These are phyloP conservation scores for Phyto melanocephala DNA, from an alignment of 2,888 invertebrate genomes.

Conservation along the genomic window DNA sequence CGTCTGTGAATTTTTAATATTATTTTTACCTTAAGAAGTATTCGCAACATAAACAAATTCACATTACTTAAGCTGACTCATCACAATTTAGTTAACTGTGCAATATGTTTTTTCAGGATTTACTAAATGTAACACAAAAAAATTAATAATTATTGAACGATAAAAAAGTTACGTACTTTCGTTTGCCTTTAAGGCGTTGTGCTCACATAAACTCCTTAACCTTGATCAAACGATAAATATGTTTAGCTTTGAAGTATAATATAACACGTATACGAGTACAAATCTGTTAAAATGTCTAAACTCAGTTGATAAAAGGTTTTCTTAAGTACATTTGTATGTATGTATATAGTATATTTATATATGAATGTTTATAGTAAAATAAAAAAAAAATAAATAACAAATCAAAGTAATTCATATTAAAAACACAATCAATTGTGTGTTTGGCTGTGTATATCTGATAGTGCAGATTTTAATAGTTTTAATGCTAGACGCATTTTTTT, in stretches of 20 bases:
- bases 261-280: not conserved
- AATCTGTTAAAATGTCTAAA: not conserved
- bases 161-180: not conserved
- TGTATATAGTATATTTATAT: too few relatives aligned
- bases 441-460: not conserved
- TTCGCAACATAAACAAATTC: too few relatives aligned
- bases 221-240: too few relatives aligned
- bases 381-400: not conserved
- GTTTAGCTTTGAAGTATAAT: not conserved
- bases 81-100: not conserved
- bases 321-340: too few relatives aligned
- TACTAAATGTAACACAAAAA: not conserved
- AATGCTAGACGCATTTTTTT: conserved; percentile 48
- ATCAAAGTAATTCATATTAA: not conserved
- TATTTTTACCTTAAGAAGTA: too few relatives aligned
- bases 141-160: not conserved
- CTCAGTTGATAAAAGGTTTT: too few relatives aligned
- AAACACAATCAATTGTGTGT: too few relatives aligned
- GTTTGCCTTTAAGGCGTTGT: not conserved
- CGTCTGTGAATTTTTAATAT: too few relatives aligned
- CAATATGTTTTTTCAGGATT: too few relatives aligned
- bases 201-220: not conserved
- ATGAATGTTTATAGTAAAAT: too few relatives aligned
- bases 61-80: not conserved
- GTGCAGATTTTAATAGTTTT: conserved; percentile 41